Percentiles rank a stretch among this genome's conserved stretches.
Conservation (phyloP, 2,888 invertebrate species). For the Ennomos quercinarius region DNA sequence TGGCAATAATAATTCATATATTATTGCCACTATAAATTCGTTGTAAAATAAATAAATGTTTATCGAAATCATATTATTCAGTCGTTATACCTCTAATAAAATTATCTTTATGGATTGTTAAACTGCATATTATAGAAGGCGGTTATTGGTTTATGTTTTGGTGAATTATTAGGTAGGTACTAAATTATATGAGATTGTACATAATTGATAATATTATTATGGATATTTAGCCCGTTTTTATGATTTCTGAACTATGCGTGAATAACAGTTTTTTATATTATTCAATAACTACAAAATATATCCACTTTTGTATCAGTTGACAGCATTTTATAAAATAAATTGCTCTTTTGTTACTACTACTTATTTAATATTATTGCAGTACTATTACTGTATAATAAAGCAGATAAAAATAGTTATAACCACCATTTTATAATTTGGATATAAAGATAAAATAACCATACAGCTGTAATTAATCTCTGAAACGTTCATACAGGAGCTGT, state of each 20-base stretch:
- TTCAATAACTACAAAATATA: no score
- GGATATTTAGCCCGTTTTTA: not conserved
- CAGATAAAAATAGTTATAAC: no score
- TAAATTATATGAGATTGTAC: conserved; percentile 12
- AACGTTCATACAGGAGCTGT: no score
- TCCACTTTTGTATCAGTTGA: no score
- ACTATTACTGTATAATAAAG: no score
- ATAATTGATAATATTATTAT: conserved; percentile 1
- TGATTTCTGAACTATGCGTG: no score
- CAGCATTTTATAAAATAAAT: no score
- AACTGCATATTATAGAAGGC: conserved; percentile 15
- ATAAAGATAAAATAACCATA: no score
- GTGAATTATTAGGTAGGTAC: conserved; percentile 20
- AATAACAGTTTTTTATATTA: not conserved
- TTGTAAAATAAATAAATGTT: conserved; percentile 24
- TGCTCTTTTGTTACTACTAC: no score
- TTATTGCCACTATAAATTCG: conserved; percentile 24
- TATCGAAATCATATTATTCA: conserved; percentile 23
- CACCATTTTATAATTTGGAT: no score
- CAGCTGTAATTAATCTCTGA: no score
- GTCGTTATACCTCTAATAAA: conserved; percentile 24
- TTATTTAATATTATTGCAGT: no score
- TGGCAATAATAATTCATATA: conserved; percentile 38
- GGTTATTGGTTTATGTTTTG: conserved; percentile 25
- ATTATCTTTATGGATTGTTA: conserved; percentile 30